Evolutionary conservation across 2,797 vertebrate genomes (phyloP).

Genomic region (Danio tinwini): DNA sequence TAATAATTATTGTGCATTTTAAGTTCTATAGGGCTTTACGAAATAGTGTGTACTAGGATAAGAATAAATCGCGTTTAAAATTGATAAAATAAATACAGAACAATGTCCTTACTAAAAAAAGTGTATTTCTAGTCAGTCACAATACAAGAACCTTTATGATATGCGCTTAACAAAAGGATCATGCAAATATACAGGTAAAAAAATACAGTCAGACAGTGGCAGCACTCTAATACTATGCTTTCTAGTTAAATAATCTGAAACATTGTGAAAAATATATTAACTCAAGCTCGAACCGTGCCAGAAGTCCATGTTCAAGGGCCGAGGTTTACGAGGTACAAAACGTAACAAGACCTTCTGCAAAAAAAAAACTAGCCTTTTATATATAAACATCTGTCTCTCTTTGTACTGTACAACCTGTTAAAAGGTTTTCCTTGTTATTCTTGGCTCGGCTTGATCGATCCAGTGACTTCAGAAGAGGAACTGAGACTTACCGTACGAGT

Average conservation of each 20-base stretch:
- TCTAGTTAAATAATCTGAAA: constrained; percentile 36
- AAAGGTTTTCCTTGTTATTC: constrained; percentile 39
- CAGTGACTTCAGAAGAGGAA: constrained; percentile 51
- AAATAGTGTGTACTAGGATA: constrained; percentile 62
- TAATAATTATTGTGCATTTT: constrained; percentile 70
- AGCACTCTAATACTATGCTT: constrained; percentile 64
- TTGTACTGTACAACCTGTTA: constrained; percentile 56
- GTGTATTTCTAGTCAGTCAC: constrained; percentile 46
- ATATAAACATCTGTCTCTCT: constrained; percentile 63
- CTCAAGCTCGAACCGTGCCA: constrained; percentile 39
- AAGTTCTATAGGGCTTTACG: constrained; percentile 68
- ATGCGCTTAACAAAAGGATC: constrained; percentile 21
- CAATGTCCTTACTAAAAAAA: constrained; percentile 47
- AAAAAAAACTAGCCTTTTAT: constrained; percentile 64
- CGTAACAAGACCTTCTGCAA: constrained; percentile 33
- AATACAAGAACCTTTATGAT: constrained; percentile 47
- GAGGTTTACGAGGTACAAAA: constrained; percentile 12
- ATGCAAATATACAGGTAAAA: constrained; percentile 56
- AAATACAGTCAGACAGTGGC: constrained; percentile 29
- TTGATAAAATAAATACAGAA: constrained; percentile 47
- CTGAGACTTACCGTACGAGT: constrained; percentile 9
- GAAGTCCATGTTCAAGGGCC: constrained; percentile 40
- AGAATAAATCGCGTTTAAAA: constrained; percentile 62
- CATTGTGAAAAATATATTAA: constrained; percentile 50
- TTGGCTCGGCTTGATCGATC: constrained; percentile 47